Evolutionary conservation across 2,888 invertebrate species (phyloP), one percentile per base, ranked within the genome.

Genomic region (Chymomyza amoena): DNA sequence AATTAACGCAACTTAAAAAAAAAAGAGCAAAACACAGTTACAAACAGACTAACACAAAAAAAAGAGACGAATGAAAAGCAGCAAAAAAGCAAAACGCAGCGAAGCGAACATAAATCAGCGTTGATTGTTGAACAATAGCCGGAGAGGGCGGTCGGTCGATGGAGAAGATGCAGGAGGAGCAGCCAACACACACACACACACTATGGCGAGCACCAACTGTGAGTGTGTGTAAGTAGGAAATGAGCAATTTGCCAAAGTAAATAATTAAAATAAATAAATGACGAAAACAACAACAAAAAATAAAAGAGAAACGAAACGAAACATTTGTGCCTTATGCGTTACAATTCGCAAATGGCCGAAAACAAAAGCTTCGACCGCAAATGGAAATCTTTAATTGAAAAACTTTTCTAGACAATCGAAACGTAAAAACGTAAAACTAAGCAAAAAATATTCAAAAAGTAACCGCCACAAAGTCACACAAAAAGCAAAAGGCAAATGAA

Each of bases 211-310:
- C 18, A 6, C 13, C 57, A 25, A 18, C 57, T 6, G 51, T 18
- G 15, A 50, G 59, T 57, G 60, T 39, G 60, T 39, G 68, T 76
- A 84, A 87, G 76, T 73, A 84, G 87, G 88, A 89, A 89, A 81
- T 87, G 72, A 81, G 71, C 82, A 89, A 89, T 87, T 88, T 88
- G 86, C 72, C 89, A 79, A 79, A 77, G 81, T 77, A 84, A 88
- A 87, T 78, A 85, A 88, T 85, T 85, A 84, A 86, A 81, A 79
- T 75, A 78, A 86, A 80, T 79, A 78, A 76, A 73, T 56, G 66
- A 69, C 59, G 66, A 74, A 64, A 59, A 64, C 66, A 73, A 51
- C 25, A 45, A 45, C 2, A 10, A 18, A 64, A 32, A 32, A 32
- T 32, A 32, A 32, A 64, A 57, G 9, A 18, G 62, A 56, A 57